Evolutionary conservation across 1,140 invertebrate genomes (phyloP).

Genomic region (Babylonia areolata): DNA sequence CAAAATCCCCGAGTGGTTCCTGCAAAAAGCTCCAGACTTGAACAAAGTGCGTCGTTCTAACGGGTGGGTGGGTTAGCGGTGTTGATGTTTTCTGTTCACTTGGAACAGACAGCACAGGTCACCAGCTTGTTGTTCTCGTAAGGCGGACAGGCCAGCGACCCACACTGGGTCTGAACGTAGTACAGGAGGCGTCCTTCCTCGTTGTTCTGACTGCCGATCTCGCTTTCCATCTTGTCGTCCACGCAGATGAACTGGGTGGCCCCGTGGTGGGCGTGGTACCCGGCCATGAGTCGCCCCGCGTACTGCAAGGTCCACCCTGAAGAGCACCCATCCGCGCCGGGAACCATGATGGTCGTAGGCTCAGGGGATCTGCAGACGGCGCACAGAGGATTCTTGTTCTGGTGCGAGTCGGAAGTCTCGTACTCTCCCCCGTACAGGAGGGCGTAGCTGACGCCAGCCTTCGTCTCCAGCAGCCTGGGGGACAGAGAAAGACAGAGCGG

Average conservation of each 20-base stretch:
- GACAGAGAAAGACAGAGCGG: not conserved
- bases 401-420: not conserved
- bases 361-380: constrained; percentile 2
- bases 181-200: not conserved
- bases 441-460: not conserved
- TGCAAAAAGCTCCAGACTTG: too few species aligned
- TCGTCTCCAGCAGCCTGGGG: not conserved
- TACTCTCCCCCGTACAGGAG: not conserved
- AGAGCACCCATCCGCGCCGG: constrained; percentile 3
- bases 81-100: too few species aligned
- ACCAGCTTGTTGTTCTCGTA: constrained; percentile 43
- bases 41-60: too few species aligned
- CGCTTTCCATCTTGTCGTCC: not conserved
- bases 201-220: not conserved
- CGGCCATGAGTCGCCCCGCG: constrained; percentile 20
- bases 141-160: constrained; percentile 48
- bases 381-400: constrained; percentile 12
- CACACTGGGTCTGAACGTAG: constrained; percentile 31
- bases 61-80: too few species aligned
- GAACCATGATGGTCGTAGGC: not conserved
- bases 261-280: not conserved
- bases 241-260: constrained; percentile 20
- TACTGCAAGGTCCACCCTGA: constrained; percentile 32
- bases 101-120: constrained; percentile 46
- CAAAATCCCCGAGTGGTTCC: too few species aligned